These are phyloP conservation scores for Elysia crispata DNA, from an alignment of 2,888 invertebrate genomes.

Conservation along the genomic window DNA sequence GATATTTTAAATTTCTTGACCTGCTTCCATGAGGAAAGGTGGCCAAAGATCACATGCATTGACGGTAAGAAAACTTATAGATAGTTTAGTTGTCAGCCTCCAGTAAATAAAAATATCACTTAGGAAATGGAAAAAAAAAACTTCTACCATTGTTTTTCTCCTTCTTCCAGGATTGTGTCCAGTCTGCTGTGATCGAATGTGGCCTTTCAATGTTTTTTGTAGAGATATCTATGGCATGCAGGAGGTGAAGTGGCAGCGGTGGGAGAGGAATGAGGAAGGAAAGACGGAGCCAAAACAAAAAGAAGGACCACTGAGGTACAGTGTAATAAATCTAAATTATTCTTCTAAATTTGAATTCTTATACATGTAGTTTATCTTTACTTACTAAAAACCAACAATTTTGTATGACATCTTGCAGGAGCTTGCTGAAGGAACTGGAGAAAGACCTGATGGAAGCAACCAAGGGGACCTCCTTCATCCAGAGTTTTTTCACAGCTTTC, in stretches of 20 bases:
- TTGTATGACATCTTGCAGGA: not conserved
- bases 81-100: not conserved
- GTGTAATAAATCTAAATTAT: not conserved
- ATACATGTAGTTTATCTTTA: not conserved
- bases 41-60: not conserved
- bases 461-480: not conserved
- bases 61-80: not conserved
- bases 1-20: not conserved
- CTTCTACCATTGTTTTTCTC: not conserved
- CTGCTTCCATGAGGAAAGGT: not conserved
- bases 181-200: not conserved
- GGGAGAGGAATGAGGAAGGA: not conserved
- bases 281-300: not conserved
- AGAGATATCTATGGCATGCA: not conserved
- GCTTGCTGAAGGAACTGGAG: not conserved
- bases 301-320: not conserved
- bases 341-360: not conserved
- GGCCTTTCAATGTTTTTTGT: not conserved
- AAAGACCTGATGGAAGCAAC: not conserved
- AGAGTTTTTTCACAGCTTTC: not conserved
- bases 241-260: not conserved
- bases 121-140: too few species aligned
- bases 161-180: not conserved
- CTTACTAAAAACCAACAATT: not conserved
- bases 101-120: not conserved